phyloP scores from a whole-genome alignment of 2,113 vertebrate species.

The Vidua macroura region DNA sequence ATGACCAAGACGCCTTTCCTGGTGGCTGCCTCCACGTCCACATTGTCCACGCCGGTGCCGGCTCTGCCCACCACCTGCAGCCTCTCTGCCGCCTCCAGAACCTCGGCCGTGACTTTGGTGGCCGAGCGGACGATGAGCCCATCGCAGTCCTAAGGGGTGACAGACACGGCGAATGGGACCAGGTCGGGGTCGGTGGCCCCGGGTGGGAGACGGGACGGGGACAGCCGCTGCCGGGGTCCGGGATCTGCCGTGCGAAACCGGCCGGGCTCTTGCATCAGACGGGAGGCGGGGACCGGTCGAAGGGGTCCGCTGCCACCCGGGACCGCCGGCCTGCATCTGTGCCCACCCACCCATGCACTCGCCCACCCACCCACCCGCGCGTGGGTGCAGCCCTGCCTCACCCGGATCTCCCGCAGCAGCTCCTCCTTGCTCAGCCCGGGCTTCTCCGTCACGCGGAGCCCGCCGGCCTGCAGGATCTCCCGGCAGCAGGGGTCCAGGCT shows the following conservation, averaged over 20 bases:
- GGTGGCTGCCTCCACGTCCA: conserved; percentile 92
- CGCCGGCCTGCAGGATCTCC: conserved; percentile 84
- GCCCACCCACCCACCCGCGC: neutral
- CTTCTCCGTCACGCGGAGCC: conserved; percentile 87
- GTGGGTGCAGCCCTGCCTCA: conserved; percentile 31
- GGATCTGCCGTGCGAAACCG: conserved; percentile 26
- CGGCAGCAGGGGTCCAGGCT: conserved; percentile 89
- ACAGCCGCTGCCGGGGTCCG: neutral
- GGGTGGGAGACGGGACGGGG: neutral
- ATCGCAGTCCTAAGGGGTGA: conserved; percentile 82
- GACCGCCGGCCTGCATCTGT: neutral
- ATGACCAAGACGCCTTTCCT: conserved; percentile 93
- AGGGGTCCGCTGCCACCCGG: neutral
- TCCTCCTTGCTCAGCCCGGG: conserved; percentile 84
- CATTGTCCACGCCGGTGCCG: conserved; percentile 95
- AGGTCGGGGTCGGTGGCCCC: neutral
- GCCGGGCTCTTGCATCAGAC: conserved; percentile 86
- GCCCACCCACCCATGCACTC: neutral
- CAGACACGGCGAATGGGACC: neutral
- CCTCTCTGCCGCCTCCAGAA: conserved; percentile 82
- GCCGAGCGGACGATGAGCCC: conserved; percentile 93
- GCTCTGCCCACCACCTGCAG: conserved; percentile 93
- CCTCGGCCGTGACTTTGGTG: conserved; percentile 91
- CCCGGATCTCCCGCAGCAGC: conserved; percentile 86
- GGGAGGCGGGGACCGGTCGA: conserved; percentile 37